Base-by-base conservation (phyloP, 2,113 vertebrate species). In the Strix uralensis region DNA sequence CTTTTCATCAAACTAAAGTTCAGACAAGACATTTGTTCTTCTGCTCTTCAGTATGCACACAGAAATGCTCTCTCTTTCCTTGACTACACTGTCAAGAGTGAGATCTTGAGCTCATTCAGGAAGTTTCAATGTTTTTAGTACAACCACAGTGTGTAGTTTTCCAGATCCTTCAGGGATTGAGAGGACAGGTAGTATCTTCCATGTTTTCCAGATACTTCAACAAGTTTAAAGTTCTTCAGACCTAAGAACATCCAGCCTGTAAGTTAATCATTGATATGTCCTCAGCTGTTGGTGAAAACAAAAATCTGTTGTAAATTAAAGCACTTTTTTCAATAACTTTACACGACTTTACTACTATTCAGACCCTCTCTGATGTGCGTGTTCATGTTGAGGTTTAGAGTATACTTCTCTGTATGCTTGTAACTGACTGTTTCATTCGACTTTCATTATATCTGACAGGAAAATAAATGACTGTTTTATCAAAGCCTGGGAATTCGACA, bases 291-390 rank as follows among this genome's bases (percentile, higher is more conserved):
- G 51, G 62, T 92, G 66, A 95, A 96, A 91, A 94, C 66, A 95
- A 92, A 97, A 93, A 90, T 92, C 96, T 97, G 89, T 90, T 95
- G 71, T 49, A 96, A 92, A 95, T 95, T 92, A 95, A 89, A 95
- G 49, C 13, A 47, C 26, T 77, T 87, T 93, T 88, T 85, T 55
- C 57, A 36, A 61, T 65, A 91, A 42, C 25, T 85, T 94, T 92
- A 95, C 29, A 20, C 96, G 91, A 87, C 77, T 94, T 89, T 75
- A 61, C 46, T 0, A 0, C 34, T 95, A 10, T 91, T 88, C 66
- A 80, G 46, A 25, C 38, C 30, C 17, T 87, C 36, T 82, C 62
- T 91, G 62, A 73, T 91, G 89, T 87, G 52, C 91, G 49, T 66
- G 66, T 11, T 81, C 69, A 70, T 36, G 55, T 55, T 89, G 54